phyloP scores from a whole-genome alignment of 1,140 invertebrate species.

The Pseudomyrmex flavicornis region DNA sequence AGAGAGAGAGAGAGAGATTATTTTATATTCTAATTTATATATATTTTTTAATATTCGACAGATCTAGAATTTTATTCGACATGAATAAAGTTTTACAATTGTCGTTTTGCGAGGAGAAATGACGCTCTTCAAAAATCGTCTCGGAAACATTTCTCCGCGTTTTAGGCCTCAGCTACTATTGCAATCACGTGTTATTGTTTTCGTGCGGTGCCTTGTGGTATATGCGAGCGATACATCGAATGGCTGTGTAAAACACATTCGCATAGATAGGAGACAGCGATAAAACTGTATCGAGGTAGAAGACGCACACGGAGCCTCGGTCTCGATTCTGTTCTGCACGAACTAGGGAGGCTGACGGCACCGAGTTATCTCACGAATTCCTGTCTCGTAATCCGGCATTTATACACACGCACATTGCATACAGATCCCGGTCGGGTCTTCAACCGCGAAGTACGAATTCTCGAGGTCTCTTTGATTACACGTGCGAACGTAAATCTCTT shows the following conservation, averaged over 20 bases:
- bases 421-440: constrained; percentile 48
- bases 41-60: neutral
- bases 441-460: constrained; percentile 53
- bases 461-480: constrained; percentile 66
- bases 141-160: constrained; percentile 14
- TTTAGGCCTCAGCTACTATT: constrained; percentile 19
- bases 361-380: constrained; percentile 73
- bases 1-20: too few species aligned
- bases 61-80: too few species aligned
- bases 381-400: constrained; percentile 61
- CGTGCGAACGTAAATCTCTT: constrained; percentile 43
- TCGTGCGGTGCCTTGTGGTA: neutral
- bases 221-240: constrained; percentile 24
- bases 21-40: neutral
- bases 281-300: constrained; percentile 50
- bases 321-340: constrained; percentile 34
- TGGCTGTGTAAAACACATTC: neutral
- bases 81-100: neutral
- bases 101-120: neutral
- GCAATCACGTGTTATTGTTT: constrained; percentile 28
- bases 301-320: constrained; percentile 12
- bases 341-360: constrained; percentile 39
- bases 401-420: constrained; percentile 33
- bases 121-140: neutral
- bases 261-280: constrained; percentile 26